Percentiles rank a stretch among this genome's conserved stretches.
Conservation (phyloP, 1,140 invertebrate genomes). For the Hylaeus volcanicus region DNA sequence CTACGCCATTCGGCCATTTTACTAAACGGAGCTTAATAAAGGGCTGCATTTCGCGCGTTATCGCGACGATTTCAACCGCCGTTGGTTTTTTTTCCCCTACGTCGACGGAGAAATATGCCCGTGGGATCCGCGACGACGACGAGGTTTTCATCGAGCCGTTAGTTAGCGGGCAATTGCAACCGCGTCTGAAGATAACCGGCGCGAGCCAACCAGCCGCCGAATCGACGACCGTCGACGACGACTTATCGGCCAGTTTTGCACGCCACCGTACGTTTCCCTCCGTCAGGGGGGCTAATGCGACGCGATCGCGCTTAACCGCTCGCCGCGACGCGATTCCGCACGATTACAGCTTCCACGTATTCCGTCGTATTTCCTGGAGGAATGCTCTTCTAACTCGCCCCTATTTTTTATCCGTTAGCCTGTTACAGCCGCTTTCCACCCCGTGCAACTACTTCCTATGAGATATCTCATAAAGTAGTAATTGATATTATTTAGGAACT, state of each 20-base stretch:
- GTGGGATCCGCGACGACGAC: conserved; percentile 57
- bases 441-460: no score
- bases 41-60: conserved; percentile 34
- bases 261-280: conserved; percentile 26
- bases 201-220: conserved; percentile 31
- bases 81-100: not conserved
- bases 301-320: conserved; percentile 49
- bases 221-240: conserved; percentile 58
- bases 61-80: not conserved
- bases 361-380: not conserved
- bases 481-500: no score
- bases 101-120: conserved; percentile 11
- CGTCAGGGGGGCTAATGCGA: conserved; percentile 43
- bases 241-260: conserved; percentile 59
- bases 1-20: not conserved
- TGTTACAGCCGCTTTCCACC: not conserved
- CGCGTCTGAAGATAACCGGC: conserved; percentile 38
- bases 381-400: not conserved
- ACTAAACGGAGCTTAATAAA: conserved; percentile 17
- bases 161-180: conserved; percentile 65
- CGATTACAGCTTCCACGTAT: conserved; percentile 31
- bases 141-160: conserved; percentile 80
- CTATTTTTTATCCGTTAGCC: not conserved
- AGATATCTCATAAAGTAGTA: no score
- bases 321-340: conserved; percentile 36